Conservation (phyloP, 2,888 invertebrate genomes). For the Hesperia comma region DNA sequence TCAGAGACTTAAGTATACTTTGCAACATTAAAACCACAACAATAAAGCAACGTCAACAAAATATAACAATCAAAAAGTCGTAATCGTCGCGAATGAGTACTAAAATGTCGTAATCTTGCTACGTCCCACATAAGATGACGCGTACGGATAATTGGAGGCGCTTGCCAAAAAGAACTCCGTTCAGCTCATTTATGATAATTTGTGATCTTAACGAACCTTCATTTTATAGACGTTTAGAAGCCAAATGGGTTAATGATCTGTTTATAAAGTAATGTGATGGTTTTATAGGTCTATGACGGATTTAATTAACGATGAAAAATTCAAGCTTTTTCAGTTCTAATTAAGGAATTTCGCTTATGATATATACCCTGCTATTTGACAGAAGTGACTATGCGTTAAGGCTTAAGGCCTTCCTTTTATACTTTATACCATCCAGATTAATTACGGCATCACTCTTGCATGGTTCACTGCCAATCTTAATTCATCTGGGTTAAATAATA, state of each 20-base stretch:
- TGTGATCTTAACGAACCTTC: slow-evolving; percentile 17
- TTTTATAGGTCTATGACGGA: background rate
- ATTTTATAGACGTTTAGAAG: slow-evolving; percentile 20
- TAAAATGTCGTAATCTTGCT: background rate
- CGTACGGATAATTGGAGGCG: slow-evolving; percentile 27
- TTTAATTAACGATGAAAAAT: background rate
- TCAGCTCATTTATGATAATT: slow-evolving; percentile 20
- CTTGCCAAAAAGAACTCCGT: slow-evolving; percentile 29
- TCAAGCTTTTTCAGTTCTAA: too few species aligned
- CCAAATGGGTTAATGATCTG: slow-evolving; percentile 22
- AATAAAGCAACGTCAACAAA: background rate
- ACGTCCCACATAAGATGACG: slow-evolving; percentile 27
- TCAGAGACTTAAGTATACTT: too few species aligned
- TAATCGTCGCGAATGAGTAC: slow-evolving; percentile 6
- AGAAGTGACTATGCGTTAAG: too few species aligned
- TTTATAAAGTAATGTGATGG: background rate
- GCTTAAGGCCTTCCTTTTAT: too few species aligned
- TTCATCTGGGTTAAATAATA: too few species aligned
- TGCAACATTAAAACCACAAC: too few species aligned
- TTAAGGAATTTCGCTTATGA: too few species aligned
- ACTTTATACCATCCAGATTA: too few species aligned
- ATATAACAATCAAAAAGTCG: background rate
- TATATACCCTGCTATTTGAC: too few species aligned
- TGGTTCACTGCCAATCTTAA: too few species aligned
- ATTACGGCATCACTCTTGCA: too few species aligned